These are phyloP conservation scores for Trissonchulus latispiculum DNA, from an alignment of 2,888 invertebrate genomes.

Conservation along the genomic window DNA sequence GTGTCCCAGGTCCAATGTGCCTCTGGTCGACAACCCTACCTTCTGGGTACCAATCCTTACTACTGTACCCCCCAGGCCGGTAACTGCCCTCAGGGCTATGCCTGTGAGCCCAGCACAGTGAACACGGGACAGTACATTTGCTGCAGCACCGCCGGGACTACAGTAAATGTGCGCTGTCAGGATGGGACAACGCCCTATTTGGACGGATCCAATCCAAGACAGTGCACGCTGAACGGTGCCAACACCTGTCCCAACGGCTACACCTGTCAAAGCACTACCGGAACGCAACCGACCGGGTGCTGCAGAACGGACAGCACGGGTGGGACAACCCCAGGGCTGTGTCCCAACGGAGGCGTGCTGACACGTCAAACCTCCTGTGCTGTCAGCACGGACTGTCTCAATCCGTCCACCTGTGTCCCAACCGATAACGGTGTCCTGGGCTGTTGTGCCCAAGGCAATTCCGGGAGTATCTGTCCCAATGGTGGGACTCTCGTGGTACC, in stretches of 20 bases:
- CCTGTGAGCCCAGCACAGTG: not conserved
- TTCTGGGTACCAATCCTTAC: slow-evolving; percentile 7
- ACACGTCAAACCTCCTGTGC: not conserved
- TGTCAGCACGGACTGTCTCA: not conserved
- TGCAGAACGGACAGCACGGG: not conserved
- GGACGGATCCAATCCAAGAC: not conserved
- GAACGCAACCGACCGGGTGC: not conserved
- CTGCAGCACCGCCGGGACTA: not conserved
- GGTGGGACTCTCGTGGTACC: not conserved
- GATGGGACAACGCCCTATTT: not conserved
- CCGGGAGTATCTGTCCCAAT: slow-evolving; percentile 4
- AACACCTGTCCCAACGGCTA: not conserved
- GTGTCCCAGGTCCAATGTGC: not conserved
- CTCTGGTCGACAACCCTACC: slow-evolving; percentile 7
- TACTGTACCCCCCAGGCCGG: slow-evolving; percentile 10
- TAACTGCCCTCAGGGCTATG: not conserved
- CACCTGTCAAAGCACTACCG: not conserved
- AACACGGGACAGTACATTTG: slow-evolving; percentile 5
- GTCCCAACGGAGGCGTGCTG: not conserved
- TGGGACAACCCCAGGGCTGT: not conserved
- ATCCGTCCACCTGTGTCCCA: not conserved
- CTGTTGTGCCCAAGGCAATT: not conserved
- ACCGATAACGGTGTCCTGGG: slow-evolving; percentile 4
- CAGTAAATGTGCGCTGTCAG: not conserved
- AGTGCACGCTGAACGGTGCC: not conserved